These are phyloP conservation scores for Leptogaster cylindrica DNA, from an alignment of 2,888 invertebrate genomes.

Conservation along the genomic window DNA sequence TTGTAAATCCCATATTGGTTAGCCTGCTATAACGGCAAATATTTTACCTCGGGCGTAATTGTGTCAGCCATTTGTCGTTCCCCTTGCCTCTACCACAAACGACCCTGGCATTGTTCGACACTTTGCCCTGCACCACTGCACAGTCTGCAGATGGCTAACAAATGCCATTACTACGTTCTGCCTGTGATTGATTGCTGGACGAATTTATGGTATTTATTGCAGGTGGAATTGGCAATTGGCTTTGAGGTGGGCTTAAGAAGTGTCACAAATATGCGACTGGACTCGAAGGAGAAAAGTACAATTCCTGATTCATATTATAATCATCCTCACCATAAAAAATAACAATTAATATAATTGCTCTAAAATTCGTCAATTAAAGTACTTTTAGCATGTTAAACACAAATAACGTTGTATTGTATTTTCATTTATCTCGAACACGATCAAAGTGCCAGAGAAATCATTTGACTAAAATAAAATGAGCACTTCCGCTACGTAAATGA, in stretches of 20 bases:
- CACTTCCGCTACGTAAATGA: conserved; percentile 25
- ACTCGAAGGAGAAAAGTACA: too few relatives aligned
- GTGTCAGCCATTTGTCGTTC: conserved; percentile 24
- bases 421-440: too few relatives aligned
- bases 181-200: conserved; percentile 7
- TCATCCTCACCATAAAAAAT: too few relatives aligned
- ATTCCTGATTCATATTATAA: too few relatives aligned
- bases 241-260: background rate
- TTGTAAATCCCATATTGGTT: conserved; percentile 21
- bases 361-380: too few relatives aligned
- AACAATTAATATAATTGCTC: too few relatives aligned
- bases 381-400: too few relatives aligned
- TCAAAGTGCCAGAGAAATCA: too few relatives aligned
- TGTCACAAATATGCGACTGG: background rate
- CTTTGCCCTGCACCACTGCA: conserved; percentile 15
- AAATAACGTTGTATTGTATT: too few relatives aligned
- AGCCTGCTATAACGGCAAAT: conserved; percentile 11
- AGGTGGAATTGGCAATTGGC: too few relatives aligned
- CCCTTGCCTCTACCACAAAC: conserved; percentile 6
- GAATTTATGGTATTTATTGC: conserved; percentile 19
- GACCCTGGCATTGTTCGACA: conserved; percentile 6
- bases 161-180: conserved; percentile 6
- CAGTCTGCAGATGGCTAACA: background rate
- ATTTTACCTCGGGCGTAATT: conserved; percentile 21
- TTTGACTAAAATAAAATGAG: conserved; percentile 18